Base-by-base conservation (phyloP, 2,888 invertebrate genomes). In the Aleiodes testaceus region DNA sequence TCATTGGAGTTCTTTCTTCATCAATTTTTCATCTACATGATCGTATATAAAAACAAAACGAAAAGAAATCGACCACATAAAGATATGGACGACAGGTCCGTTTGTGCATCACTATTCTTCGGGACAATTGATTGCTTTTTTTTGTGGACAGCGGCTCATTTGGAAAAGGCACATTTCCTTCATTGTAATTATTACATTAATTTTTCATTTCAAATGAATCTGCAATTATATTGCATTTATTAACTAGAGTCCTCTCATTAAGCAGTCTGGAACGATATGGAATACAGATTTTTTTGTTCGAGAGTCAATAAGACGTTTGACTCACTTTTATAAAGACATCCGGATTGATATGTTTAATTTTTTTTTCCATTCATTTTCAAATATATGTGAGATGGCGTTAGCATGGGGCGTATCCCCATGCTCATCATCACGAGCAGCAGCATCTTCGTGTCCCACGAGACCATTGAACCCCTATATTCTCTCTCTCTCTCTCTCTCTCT, bases 1-100 rank as follows among this genome's bases (percentile, higher is more conserved):
- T 85, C 86, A 85, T 36, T 85, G 76, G 80, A 81, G 77, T 83
- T 82, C 78, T 82, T 70, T 72, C 71, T 68, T 70, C 69, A 61
- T 69, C 59, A 73, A 66, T n/a, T 53, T 66, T 70, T 72, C 44
- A 69, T 66, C 45, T 61, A 18, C n/a, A 66, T 68, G 63, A 66
- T 47, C 18, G 42, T 14, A n/a, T 30, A 18, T n/a, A 5, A n/a
- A 26, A 59, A 26, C 26, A 26, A 26, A 26, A 26, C 26, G 26
- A 26, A 26, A 26, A 26, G 1, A 26, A 18, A 42, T 16, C 45
- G 22, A 45, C 14, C 44, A 45, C 63, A n/a, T 44, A 22, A 45
- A 45, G 7, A 63, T 36, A 36, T 36, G 9, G 36, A 36, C 36
- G 36, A 36, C 3, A 36, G 36, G 36, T 36, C 26, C 5, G 26